phyloP scores from a whole-genome alignment of 2,113 vertebrate genomes.

The Coptodon rendalli region DNA sequence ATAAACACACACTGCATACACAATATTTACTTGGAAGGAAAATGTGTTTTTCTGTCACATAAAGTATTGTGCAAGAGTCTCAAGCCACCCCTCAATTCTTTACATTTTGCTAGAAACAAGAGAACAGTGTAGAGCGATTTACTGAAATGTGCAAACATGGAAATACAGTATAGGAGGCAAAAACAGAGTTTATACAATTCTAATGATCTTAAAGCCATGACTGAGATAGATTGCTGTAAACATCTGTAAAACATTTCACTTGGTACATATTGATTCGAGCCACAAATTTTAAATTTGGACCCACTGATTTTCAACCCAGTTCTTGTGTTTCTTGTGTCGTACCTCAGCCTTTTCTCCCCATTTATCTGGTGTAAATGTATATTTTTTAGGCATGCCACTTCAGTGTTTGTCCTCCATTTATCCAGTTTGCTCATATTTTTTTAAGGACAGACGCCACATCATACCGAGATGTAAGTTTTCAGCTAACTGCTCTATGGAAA shows the following conservation, averaged over 20 bases:
- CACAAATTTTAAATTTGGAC: not conserved
- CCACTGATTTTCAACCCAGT: not conserved
- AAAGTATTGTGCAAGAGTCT: not conserved
- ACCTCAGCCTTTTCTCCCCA: not conserved
- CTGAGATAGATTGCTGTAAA: not conserved
- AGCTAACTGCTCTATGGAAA: not conserved
- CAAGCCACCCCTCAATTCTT: not conserved
- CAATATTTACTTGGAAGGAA: not conserved
- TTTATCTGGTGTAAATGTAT: not conserved
- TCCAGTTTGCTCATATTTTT: not conserved
- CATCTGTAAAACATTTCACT: not conserved
- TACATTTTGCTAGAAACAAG: not conserved
- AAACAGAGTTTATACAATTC: not conserved
- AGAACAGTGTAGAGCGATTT: not conserved
- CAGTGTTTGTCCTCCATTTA: not conserved
- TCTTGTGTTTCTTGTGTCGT: not conserved
- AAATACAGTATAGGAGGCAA: not conserved
- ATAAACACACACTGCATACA: not conserved
- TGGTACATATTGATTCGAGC: not conserved
- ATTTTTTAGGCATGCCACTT: not conserved
- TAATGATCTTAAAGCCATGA: not conserved
- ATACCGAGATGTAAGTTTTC: not conserved
- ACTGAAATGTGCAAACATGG: not conserved
- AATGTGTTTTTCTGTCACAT: not conserved
- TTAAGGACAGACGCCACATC: not conserved